phyloP scores from a whole-genome alignment of 1,140 invertebrate genomes.

The Holotrichia oblita region DNA sequence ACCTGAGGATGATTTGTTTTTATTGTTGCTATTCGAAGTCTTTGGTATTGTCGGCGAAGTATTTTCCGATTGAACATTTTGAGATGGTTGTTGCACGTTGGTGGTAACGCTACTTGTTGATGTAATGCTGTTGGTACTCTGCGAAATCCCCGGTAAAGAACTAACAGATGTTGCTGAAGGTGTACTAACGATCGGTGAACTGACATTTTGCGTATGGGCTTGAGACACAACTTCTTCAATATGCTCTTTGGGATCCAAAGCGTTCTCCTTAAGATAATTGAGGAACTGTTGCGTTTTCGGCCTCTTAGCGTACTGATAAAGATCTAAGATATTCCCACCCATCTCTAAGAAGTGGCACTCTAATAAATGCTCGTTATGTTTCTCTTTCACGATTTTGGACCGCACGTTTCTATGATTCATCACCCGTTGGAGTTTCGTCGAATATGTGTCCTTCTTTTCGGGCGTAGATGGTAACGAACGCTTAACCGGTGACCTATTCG shows the following conservation, averaged over 20 bases:
- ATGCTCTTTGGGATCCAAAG: slow-evolving; percentile 75
- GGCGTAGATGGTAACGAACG: slow-evolving; percentile 51
- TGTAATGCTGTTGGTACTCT: slow-evolving; percentile 39
- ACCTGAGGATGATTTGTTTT: slow-evolving; percentile 42
- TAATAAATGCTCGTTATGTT: slow-evolving; percentile 81
- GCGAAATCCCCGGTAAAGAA: slow-evolving; percentile 56
- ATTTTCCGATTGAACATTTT: slow-evolving; percentile 28
- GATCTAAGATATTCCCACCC: slow-evolving; percentile 89
- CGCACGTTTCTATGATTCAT: slow-evolving; percentile 59
- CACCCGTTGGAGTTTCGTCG: slow-evolving; percentile 56
- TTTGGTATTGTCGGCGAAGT: slow-evolving; percentile 3
- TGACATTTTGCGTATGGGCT: slow-evolving; percentile 42
- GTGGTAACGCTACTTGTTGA: background rate
- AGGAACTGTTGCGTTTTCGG: slow-evolving; percentile 76
- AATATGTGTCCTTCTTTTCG: slow-evolving; percentile 58
- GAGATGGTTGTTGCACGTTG: background rate
- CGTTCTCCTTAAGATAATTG: slow-evolving; percentile 78
- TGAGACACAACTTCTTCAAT: slow-evolving; percentile 62
- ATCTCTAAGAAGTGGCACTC: slow-evolving; percentile 87
- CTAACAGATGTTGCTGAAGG: slow-evolving; percentile 56
- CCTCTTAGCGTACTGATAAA: slow-evolving; percentile 81
- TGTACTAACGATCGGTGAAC: slow-evolving; percentile 53
- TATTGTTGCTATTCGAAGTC: slow-evolving; percentile 28
- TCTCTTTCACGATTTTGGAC: slow-evolving; percentile 60
- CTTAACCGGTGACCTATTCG: slow-evolving; percentile 51